Evolutionary conservation across 2,797 vertebrate genomes (phyloP).

Genomic region (Sebastolobus altivelis): DNA sequence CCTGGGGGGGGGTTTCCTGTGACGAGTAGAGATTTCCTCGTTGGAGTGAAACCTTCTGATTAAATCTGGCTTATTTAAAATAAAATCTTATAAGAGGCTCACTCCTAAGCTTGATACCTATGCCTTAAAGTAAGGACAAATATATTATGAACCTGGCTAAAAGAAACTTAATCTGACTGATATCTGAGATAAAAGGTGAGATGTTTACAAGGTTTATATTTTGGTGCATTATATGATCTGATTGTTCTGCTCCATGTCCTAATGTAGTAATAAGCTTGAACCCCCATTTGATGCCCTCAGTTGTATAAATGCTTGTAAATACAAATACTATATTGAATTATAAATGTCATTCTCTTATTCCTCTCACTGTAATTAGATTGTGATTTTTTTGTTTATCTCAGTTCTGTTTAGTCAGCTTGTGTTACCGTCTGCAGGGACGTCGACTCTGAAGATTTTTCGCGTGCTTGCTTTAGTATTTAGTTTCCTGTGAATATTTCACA

Average conservation of each 20-base stretch:
- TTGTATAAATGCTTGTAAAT: conserved; percentile 84
- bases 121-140: conserved; percentile 83
- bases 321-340: conserved; percentile 85
- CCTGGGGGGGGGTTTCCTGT: conserved; percentile 50
- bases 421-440: conserved; percentile 59
- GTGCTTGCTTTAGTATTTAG: conserved; percentile 64
- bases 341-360: conserved; percentile 79
- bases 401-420: conserved; percentile 54
- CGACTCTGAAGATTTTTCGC: conserved; percentile 25
- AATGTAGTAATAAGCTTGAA: conserved; percentile 65
- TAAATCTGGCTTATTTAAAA: conserved; percentile 72
- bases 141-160: conserved; percentile 70
- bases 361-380: conserved; percentile 72
- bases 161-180: conserved; percentile 73
- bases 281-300: conserved; percentile 65
- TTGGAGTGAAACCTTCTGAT: conserved; percentile 46
- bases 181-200: conserved; percentile 63
- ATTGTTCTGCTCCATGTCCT: conserved; percentile 78
- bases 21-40: conserved; percentile 40
- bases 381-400: conserved; percentile 45
- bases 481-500: conserved; percentile 73
- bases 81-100: conserved; percentile 56
- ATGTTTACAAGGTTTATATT: conserved; percentile 81
- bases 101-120: conserved; percentile 71
- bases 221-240: conserved; percentile 80